Base-by-base conservation (phyloP, 2,113 vertebrate species). In the Acanthochromis polyacanthus region DNA sequence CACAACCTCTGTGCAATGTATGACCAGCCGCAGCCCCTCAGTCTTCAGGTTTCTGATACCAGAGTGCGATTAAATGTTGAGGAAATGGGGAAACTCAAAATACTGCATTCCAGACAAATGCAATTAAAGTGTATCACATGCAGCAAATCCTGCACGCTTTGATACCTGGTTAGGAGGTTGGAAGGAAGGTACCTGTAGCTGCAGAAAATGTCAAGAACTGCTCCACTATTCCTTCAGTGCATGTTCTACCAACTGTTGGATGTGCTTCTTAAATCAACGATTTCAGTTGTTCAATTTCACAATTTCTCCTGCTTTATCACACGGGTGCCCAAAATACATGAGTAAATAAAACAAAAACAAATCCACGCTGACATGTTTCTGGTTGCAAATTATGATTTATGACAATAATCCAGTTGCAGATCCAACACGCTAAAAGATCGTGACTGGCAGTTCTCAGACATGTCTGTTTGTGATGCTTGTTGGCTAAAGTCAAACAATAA, bases 31-130 rank as follows among this genome's bases (percentile, higher is more conserved):
- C 80, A 69, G 82, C 78, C 32, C 67, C 55, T 20, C 19, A 48
- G 80, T 83, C 75, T 75, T 93, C 87, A 32, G 76, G 82, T 93
- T 88, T 83, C 92, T 71, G 63, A 84, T 87, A 82, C 66, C 19
- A 53, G 52, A 86, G 84, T 65, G 48, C 75, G 87, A 92, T 92
- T 91, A 91, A 90, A 93, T 88, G 90, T 80, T 25, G 58, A 89
- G 90, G 90, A 95, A 94, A 94, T 91, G 59, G 80, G 88, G 68
- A 74, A 87, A 89, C 77, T 92, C 82, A 89, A 92, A 91, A 93
- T 88, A 90, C 50, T 19, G 76, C 91, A 93, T 94, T 95, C 93
- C 92, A 84, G 74, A 90, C 80, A 92, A 93, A 95, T 85, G 76
- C 43, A 90, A 94, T 94, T 93, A 92, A 71, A 73, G 65, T 69